A percentile compares a stretch with the other conserved stretches of the same genome.
Conservation (phyloP, 2,888 invertebrate genomes). For the Cryptosula pallasiana region DNA sequence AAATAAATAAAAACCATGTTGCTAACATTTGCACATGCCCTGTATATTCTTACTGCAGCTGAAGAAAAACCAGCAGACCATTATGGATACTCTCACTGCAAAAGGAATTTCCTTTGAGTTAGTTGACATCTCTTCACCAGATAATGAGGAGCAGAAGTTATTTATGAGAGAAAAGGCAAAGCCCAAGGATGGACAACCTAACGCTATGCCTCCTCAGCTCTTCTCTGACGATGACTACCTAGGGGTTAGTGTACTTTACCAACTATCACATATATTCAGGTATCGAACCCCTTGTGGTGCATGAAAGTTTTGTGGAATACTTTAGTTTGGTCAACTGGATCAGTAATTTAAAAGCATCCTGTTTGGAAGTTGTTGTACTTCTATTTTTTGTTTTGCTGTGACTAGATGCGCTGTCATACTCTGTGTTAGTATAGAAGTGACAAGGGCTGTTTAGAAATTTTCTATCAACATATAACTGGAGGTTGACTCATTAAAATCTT, state of each 20-base stretch:
- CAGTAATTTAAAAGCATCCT: too few relatives aligned
- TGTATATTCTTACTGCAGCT: slow-evolving; percentile 69
- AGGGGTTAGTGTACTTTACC: slow-evolving; percentile 64
- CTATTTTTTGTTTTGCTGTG: too few relatives aligned
- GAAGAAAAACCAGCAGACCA: slow-evolving; percentile 89
- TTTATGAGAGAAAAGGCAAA: slow-evolving; percentile 79
- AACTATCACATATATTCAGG: slow-evolving; percentile 22
- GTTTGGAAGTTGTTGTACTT: too few relatives aligned
- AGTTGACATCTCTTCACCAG: slow-evolving; percentile 92
- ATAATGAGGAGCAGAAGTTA: slow-evolving; percentile 77
- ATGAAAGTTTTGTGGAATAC: too few relatives aligned
- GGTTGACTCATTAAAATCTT: too few relatives aligned
- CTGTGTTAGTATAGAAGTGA: background rate
- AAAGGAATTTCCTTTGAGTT: slow-evolving; percentile 81
- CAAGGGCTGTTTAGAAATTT: background rate
- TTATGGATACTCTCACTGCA: slow-evolving; percentile 86
- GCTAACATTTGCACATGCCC: too few relatives aligned
- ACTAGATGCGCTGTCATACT: too few relatives aligned
- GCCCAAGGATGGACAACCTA: slow-evolving; percentile 34
- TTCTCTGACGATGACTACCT: slow-evolving; percentile 83
- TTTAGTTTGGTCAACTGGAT: too few relatives aligned
- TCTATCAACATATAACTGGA: too few relatives aligned
- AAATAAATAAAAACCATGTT: too few relatives aligned
- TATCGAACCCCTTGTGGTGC: too few relatives aligned
- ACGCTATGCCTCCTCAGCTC: slow-evolving; percentile 74